Evolutionary conservation across 2,113 vertebrate species (phyloP).

Genomic region (Zosterops pallidus): DNA sequence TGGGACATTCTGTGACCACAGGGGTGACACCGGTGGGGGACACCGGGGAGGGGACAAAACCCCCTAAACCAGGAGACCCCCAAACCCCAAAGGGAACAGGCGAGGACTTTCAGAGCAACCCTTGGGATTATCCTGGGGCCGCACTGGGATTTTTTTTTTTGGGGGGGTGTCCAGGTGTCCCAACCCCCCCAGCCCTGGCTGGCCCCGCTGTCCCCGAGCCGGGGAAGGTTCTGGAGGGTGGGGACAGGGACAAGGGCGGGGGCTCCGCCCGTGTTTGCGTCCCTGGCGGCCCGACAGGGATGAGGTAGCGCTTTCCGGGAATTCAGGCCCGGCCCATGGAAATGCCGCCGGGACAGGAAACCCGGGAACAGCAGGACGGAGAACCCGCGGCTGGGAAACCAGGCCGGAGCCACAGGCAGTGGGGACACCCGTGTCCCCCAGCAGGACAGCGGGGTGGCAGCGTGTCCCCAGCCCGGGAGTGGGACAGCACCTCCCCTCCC

Average conservation of each 20-base stretch:
- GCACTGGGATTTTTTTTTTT: fast-evolving
- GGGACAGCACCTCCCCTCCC: too few species aligned
- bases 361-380: neutral
- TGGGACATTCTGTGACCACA: neutral
- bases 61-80: neutral
- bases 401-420: neutral
- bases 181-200: neutral
- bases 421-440: fast-evolving
- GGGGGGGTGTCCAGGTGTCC: neutral
- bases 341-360: constrained; percentile 24
- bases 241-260: neutral
- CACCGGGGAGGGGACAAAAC: neutral
- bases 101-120: fast-evolving
- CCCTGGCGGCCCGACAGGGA: constrained; percentile 24
- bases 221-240: neutral
- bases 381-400: neutral
- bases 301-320: constrained; percentile 59
- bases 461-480: fast-evolving
- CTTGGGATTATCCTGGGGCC: fast-evolving
- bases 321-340: constrained; percentile 35
- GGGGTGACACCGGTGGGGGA: neutral
- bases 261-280: constrained; percentile 29
- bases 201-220: fast-evolving
- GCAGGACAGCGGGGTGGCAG: fast-evolving
- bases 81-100: fast-evolving